Evolutionary conservation across 2,113 vertebrate genomes (phyloP), one percentile per base, ranked within the genome.

Genomic region (Pomatostomus ruficeps): DNA sequence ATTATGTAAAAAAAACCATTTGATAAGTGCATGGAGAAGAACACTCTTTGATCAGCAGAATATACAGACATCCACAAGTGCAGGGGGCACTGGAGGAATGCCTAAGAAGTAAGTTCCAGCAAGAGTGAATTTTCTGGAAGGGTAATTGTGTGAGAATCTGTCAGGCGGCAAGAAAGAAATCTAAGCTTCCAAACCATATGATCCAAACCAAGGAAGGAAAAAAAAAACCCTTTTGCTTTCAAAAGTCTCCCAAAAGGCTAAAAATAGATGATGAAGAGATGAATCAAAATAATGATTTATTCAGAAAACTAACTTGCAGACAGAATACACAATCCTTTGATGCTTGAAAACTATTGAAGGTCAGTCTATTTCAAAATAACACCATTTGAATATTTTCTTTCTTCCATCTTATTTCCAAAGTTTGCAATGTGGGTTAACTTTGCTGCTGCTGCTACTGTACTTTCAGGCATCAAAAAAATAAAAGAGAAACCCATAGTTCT

Each of bases 241-340:
- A 96, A 55, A 94, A 83, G 35, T 76, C 67, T 93, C 46, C 35
- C 38, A 73, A 82, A 88, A 62, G 28, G 3, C 78, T 96, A 94
- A 96, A 95, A 93, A 95, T 89, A 96, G 87, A 82, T 54, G 49
- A 79, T 36, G 24, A 16, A 22, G 33, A 76, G 62, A 93, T 80
- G 59, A 93, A 88, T 91, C 91, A 81, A 74, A 88, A 88, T 55
- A 91, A 75, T 95, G 92, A 95, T 87, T 95, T 95, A 87, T 93
- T 88, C 91, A 22, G 23, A 96, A 85, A 94, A 85, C 58, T 70
- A 71, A 95, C 78, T 96, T 94, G 93, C 28, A 77, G 95, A 93
- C 81, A 96, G 93, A 91, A 76, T 83, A 77, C 20, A 66, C n/a
- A 82, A n/a, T 51, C 82, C 91, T 96, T 94, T 96, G 96, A 96